phyloP scores from a whole-genome alignment of 1,140 invertebrate species.

The Zaprionus lachaisei region DNA sequence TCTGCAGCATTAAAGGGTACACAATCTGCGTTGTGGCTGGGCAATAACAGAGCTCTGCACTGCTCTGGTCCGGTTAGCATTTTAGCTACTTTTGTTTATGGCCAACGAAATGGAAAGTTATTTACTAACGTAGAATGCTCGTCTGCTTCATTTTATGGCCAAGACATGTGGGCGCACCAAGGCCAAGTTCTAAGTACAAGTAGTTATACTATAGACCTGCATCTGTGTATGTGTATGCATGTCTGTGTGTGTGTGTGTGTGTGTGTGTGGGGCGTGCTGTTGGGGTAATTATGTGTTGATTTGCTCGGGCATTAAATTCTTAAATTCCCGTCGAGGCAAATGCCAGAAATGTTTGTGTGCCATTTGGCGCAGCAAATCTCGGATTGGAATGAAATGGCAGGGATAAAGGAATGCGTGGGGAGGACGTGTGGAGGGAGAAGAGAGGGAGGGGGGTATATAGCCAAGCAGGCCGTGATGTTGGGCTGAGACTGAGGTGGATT shows the following conservation, averaged over 20 bases:
- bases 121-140: slow-evolving; percentile 62
- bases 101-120: slow-evolving; percentile 78
- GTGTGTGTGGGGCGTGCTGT: not conserved
- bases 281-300: slow-evolving; percentile 78
- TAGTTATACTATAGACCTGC: not conserved
- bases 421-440: not conserved
- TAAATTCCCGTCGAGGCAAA: slow-evolving; percentile 62
- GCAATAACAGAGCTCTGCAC: not conserved
- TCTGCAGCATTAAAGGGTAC: not conserved
- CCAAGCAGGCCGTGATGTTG: not conserved
- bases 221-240: not conserved
- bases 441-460: not conserved
- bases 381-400: slow-evolving; percentile 62
- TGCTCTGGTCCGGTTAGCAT: slow-evolving; percentile 7
- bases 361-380: slow-evolving; percentile 80
- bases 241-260: not conserved
- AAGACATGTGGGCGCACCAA: slow-evolving; percentile 57
- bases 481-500: slow-evolving; percentile 17
- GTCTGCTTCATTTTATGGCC: slow-evolving; percentile 74
- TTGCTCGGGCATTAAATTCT: slow-evolving; percentile 74
- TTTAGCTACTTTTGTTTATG: slow-evolving; percentile 69
- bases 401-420: not conserved
- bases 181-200: slow-evolving; percentile 36
- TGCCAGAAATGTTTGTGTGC: slow-evolving; percentile 69
- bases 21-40: not conserved